Evolutionary conservation across 2,888 invertebrate species (phyloP).

Genomic region (Drosophila rubida): DNA sequence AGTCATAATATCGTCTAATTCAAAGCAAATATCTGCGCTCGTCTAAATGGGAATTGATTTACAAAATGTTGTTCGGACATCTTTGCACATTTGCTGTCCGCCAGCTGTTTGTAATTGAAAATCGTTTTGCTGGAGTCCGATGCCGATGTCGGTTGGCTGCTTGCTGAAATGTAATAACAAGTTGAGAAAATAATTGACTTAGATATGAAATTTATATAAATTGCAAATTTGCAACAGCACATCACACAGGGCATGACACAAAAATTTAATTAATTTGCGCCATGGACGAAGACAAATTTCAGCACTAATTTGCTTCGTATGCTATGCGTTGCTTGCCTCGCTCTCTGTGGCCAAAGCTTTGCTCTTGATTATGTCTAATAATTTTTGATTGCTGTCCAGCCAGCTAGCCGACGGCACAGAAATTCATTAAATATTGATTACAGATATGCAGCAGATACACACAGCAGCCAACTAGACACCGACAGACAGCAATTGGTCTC

Average conservation of each 20-base stretch:
- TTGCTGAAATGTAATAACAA: constrained; percentile 28
- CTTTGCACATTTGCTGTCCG: not conserved
- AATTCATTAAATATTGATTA: constrained; percentile 68
- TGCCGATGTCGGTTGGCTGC: not conserved
- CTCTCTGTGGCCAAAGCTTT: not conserved
- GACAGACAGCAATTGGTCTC: not conserved
- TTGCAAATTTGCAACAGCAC: constrained; percentile 20
- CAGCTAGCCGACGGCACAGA: constrained; percentile 6
- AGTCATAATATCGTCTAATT: not conserved
- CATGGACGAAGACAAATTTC: constrained; percentile 16
- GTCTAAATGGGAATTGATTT: not conserved
- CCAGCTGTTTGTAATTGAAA: not conserved
- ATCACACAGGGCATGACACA: constrained; percentile 4
- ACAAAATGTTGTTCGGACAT: not conserved
- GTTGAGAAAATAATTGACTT: constrained; percentile 28
- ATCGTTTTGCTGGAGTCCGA: not conserved
- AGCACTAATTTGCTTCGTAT: constrained; percentile 28
- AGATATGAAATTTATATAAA: constrained; percentile 32
- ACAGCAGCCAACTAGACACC: not conserved
- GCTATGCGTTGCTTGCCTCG: not conserved
- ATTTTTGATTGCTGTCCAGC: constrained; percentile 35
- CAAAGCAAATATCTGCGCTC: not conserved
- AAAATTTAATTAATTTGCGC: constrained; percentile 49
- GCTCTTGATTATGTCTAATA: constrained; percentile 48
- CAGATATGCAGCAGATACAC: constrained; percentile 30